Evolutionary conservation across 2,797 vertebrate species (phyloP).

Genomic region (Pseudocheirus occidentalis): DNA sequence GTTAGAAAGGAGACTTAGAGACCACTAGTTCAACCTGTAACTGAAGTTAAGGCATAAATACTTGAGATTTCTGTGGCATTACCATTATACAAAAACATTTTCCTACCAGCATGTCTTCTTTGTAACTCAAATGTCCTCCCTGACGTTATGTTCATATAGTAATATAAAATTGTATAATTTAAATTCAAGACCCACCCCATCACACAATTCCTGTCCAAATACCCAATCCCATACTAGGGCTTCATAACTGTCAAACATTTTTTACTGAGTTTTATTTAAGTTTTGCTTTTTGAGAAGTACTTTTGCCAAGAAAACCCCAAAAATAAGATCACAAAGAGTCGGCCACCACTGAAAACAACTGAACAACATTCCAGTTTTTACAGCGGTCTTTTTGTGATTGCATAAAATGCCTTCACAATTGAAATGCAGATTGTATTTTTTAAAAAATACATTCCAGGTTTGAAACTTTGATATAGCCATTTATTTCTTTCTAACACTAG

Average conservation of each 20-base stretch:
- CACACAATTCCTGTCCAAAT: not conserved
- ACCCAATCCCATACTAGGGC: not conserved
- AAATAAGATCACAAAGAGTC: not conserved
- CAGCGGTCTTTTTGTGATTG: not conserved
- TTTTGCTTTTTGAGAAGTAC: not conserved
- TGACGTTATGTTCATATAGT: not conserved
- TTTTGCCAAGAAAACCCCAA: not conserved
- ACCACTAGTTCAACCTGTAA: not conserved
- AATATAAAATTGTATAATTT: not conserved
- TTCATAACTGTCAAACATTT: not conserved
- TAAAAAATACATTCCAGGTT: not conserved
- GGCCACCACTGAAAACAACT: not conserved
- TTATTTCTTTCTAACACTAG: conserved; percentile 77
- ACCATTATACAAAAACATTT: not conserved
- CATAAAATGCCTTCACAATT: not conserved
- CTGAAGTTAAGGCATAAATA: not conserved
- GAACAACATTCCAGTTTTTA: not conserved
- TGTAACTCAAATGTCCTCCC: conserved; percentile 4
- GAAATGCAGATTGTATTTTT: not conserved
- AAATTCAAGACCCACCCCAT: not conserved
- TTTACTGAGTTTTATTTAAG: not conserved
- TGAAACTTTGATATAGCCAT: not conserved
- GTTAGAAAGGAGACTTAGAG: not conserved
- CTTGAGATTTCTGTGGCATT: not conserved
- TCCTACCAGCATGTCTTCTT: not conserved